phyloP scores from a whole-genome alignment of 2,113 vertebrate species.

The Pelobates fuscus region DNA sequence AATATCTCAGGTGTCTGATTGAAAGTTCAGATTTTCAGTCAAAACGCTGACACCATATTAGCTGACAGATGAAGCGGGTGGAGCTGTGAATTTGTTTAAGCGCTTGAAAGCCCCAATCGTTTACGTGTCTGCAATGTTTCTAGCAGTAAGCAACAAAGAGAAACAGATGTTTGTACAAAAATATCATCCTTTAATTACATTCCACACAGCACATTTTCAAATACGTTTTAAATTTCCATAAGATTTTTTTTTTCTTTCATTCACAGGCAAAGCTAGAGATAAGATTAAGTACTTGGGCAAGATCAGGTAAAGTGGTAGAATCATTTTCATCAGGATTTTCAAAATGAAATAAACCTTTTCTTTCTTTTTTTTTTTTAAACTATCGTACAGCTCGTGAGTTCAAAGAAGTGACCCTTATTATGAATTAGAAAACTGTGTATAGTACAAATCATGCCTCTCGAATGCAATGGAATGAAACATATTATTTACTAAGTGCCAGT shows the following conservation, averaged over 20 bases:
- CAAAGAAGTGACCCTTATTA: conserved; percentile 24
- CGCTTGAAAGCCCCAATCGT: conserved; percentile 50
- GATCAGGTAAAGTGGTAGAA: conserved; percentile 65
- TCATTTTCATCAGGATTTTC: conserved; percentile 19
- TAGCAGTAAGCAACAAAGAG: conserved; percentile 60
- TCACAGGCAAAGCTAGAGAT: conserved; percentile 76
- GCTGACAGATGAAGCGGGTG: conserved; percentile 33
- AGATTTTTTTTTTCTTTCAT: conserved; percentile 73
- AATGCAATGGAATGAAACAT: background rate
- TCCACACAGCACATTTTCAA: conserved; percentile 89
- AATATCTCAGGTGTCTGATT: conserved; percentile 63
- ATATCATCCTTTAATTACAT: conserved; percentile 98
- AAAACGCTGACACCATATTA: conserved; percentile 52
- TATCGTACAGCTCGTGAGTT: background rate
- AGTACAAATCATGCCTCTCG: background rate
- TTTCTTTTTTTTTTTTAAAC: conserved; percentile 1
- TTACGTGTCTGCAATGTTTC: conserved; percentile 52
- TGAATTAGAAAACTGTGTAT: conserved; percentile 1
- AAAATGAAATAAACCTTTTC: conserved; percentile 15
- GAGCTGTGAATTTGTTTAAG: conserved; percentile 36
- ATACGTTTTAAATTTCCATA: conserved; percentile 85
- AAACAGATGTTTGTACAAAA: conserved; percentile 87
- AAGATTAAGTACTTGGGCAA: conserved; percentile 62
- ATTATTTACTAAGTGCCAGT: too few relatives aligned
- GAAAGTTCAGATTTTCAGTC: conserved; percentile 61